Evolutionary conservation across 2,797 vertebrate species (phyloP).

Genomic region (Anolis apletophallus): DNA sequence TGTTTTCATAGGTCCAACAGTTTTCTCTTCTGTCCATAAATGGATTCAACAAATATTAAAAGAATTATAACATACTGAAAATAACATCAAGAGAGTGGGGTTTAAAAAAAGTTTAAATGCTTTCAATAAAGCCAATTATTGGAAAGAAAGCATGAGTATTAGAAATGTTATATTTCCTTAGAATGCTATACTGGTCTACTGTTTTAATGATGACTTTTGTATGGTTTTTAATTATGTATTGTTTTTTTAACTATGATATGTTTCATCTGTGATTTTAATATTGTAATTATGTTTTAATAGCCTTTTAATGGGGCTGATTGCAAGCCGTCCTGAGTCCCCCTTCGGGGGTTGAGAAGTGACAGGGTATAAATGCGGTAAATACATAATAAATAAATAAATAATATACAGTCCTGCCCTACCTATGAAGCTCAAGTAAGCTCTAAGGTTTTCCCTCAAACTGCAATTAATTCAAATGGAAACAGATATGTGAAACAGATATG

Average conservation of each 20-base stretch:
- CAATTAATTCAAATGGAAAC: background rate
- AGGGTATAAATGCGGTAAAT: too few relatives aligned
- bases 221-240: too few relatives aligned
- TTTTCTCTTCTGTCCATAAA: conserved; percentile 4
- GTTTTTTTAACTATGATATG: too few relatives aligned
- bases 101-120: background rate
- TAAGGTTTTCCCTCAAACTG: background rate
- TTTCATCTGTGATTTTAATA: too few relatives aligned
- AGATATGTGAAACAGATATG: too few relatives aligned
- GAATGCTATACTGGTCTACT: background rate
- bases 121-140: background rate
- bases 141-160: background rate
- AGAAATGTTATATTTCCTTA: background rate
- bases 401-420: background rate
- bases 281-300: too few relatives aligned
- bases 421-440: background rate
- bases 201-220: too few relatives aligned
- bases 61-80: background rate
- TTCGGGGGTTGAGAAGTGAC: too few relatives aligned
- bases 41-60: background rate
- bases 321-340: too few relatives aligned
- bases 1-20: conserved; percentile 26
- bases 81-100: background rate
- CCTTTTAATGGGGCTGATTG: too few relatives aligned
- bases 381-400: too few relatives aligned